A percentile compares a stretch with the other conserved stretches of the same genome.
phyloP scores from a whole-genome alignment of 2,888 invertebrate species.

The Leptinotarsa tumamoca region DNA sequence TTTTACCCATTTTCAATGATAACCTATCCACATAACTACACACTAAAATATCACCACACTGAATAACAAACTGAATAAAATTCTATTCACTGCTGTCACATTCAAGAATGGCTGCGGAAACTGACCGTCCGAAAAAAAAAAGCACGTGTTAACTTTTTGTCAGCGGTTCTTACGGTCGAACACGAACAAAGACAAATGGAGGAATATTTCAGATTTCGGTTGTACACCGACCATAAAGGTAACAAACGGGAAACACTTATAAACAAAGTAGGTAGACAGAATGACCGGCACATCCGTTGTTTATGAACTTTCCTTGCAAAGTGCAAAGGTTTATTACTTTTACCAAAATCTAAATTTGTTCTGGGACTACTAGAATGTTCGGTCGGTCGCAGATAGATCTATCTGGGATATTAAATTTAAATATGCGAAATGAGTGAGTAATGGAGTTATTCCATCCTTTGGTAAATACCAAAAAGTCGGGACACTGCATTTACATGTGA shows the following conservation, averaged over 20 bases:
- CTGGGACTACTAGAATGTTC: background rate
- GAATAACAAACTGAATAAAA: background rate
- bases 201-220: too few relatives aligned
- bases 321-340: background rate
- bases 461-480: too few relatives aligned
- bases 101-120: background rate
- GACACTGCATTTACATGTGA: too few relatives aligned
- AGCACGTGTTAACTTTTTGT: background rate
- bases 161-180: background rate
- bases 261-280: background rate
- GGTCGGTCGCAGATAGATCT: too few relatives aligned
- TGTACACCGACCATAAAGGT: too few relatives aligned
- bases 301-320: background rate
- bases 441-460: too few relatives aligned
- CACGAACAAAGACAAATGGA: background rate
- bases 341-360: background rate
- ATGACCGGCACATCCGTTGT: background rate
- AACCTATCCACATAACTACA: background rate
- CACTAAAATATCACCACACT: slow-evolving; percentile 1
- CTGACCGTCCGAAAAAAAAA: background rate
- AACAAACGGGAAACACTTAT: background rate
- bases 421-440: too few relatives aligned
- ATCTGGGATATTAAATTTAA: too few relatives aligned
- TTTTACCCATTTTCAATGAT: slow-evolving; percentile 11
- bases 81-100: background rate